Base-by-base conservation (phyloP, 2,888 invertebrate species). In the Oxystoma pomonae region DNA sequence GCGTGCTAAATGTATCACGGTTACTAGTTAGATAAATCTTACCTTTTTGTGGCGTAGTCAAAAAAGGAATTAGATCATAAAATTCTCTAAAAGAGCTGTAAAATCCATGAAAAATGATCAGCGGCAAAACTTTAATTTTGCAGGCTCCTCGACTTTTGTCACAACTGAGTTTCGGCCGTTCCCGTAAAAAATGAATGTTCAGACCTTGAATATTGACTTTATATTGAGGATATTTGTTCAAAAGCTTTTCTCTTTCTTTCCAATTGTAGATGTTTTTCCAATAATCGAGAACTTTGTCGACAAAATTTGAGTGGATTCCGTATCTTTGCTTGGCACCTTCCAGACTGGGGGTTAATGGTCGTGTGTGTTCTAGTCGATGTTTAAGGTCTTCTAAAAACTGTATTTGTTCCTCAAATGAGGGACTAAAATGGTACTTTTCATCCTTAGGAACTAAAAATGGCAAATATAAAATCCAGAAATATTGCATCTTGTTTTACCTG, bases 51-150 rank as follows among this genome's bases (percentile, higher is more conserved):
- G 56, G 60, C 3, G 84, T 86, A 0, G 77, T 78, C 12, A 93
- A 80, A 52, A 85, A 74, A 0, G 91, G 91, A 57, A 92, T 87
- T 0, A 91, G 78, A 58, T 88, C 87, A 73, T 90, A 89, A 79
- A 94, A 95, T 79, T 96, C 95, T 17, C 88, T 82, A 1, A 94
- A 83, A 0, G 92, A 92, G 0, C 94, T 93, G 0, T 95, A 94
- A 96, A 96, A 96, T 50, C 96, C 96, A 75, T 96, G 95, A 16
- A 91, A 78, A 51, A 96, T 71, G 1, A 92, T 78, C 0, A 93
- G 73, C 0, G 92, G 91, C 0, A 89, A 67, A 0, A 86, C 82
- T 72, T 83, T 75, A n/a, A n/a, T 53, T 20, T 63, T 20, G n/a
- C n/a, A n/a, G n/a, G n/a, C n/a, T n/a, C n/a, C n/a, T n/a, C n/a